Percentiles rank a stretch among this genome's conserved stretches.
phyloP scores from a whole-genome alignment of 2,888 invertebrate species.

The Petrolisthes cinctipes region DNA sequence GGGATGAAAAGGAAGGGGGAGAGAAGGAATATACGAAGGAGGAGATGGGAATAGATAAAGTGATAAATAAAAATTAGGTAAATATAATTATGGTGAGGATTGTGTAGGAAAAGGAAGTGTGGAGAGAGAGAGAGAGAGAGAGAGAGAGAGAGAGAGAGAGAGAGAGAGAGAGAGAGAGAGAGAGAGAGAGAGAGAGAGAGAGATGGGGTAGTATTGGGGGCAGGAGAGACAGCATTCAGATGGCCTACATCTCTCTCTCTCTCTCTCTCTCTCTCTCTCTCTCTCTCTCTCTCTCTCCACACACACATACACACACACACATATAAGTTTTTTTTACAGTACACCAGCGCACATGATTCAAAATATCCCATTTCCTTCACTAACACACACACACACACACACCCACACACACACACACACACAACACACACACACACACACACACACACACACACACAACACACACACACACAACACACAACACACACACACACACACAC shows the following conservation, averaged over 20 bases:
- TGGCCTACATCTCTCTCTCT: not conserved
- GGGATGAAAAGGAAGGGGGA: not conserved
- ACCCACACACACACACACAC: too few relatives aligned
- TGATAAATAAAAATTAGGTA: not conserved
- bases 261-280: not conserved
- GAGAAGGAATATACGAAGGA: not conserved
- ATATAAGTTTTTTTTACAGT: too few relatives aligned
- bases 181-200: not conserved
- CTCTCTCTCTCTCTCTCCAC: not conserved
- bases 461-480: too few relatives aligned
- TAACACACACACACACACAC: too few relatives aligned
- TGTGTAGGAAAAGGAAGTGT: not conserved
- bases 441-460: too few relatives aligned
- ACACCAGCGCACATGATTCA: too few relatives aligned
- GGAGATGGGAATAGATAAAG: not conserved
- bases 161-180: not conserved
- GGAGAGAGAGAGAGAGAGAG: not conserved
- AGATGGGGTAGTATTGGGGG: not conserved
- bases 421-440: too few relatives aligned
- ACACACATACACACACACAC: too few relatives aligned
- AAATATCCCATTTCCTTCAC: too few relatives aligned
- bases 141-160: not conserved
- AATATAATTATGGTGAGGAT: not conserved
- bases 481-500: too few relatives aligned
- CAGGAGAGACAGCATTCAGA: not conserved